Percentiles rank a stretch among this genome's conserved stretches.
phyloP scores from a whole-genome alignment of 2,113 vertebrate genomes.

The Neotragus moschatus region DNA sequence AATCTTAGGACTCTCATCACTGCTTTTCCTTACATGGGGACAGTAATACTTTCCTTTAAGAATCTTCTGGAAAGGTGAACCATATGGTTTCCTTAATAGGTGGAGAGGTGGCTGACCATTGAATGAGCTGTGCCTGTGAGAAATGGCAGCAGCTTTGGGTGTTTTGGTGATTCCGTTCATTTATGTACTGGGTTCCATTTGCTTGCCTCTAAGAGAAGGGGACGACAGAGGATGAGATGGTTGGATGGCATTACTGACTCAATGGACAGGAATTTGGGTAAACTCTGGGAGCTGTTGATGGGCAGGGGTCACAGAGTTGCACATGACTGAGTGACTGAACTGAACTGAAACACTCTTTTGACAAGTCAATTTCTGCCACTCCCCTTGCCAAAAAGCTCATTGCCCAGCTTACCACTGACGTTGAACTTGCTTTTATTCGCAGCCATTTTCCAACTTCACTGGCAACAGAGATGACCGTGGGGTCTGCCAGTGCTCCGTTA shows the following conservation, averaged over 20 bases:
- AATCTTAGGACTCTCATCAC: neutral
- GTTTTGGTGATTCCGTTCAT: neutral
- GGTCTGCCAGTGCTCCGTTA: slow-evolving; percentile 78
- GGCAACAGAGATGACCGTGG: slow-evolving; percentile 73
- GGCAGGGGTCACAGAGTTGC: neutral
- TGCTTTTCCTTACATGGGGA: neutral
- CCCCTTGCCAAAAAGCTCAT: neutral
- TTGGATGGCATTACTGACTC: neutral
- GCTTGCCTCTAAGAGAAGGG: neutral
- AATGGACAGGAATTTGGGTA: neutral
- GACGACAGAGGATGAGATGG: neutral
- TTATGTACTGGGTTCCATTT: neutral
- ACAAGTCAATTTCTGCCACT: slow-evolving; percentile 10
- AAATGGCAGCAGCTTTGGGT: neutral
- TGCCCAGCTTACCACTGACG: neutral
- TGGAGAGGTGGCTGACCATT: neutral
- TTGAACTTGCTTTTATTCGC: slow-evolving; percentile 52
- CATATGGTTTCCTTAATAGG: neutral
- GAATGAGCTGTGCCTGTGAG: neutral
- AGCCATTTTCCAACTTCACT: slow-evolving; percentile 75
- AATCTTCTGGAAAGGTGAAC: neutral
- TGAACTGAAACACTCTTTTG: neutral
- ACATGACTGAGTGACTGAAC: neutral
- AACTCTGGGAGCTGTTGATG: neutral
- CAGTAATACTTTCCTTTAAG: neutral